Evolutionary conservation across 1,140 invertebrate genomes (phyloP).

Genomic region (Sogatella furcifera): DNA sequence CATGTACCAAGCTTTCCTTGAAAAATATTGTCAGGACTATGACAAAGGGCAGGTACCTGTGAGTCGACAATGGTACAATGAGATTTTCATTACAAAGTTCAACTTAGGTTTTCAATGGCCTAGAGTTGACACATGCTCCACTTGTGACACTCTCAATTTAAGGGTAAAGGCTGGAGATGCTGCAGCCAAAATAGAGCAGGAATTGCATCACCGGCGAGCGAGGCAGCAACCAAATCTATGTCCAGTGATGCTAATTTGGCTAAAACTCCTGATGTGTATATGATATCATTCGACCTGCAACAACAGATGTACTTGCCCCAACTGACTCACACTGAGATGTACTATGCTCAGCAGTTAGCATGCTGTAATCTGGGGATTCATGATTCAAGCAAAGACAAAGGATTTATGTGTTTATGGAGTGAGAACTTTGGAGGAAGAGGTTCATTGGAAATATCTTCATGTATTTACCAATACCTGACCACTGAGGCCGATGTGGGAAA

Average conservation of each 20-base stretch:
- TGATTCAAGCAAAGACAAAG: background rate
- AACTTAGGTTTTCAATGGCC: slow-evolving; percentile 8
- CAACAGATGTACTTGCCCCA: slow-evolving; percentile 8
- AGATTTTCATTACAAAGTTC: slow-evolving; percentile 8
- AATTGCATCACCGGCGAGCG: slow-evolving; percentile 8
- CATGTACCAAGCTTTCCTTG: slow-evolving; percentile 8
- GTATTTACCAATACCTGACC: slow-evolving; percentile 5
- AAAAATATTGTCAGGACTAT: slow-evolving; percentile 5
- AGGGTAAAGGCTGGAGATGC: slow-evolving; percentile 5
- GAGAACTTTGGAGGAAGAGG: background rate
- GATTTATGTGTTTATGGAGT: background rate
- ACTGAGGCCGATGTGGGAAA: background rate
- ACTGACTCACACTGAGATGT: slow-evolving; percentile 11
- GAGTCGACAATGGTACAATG: slow-evolving; percentile 7
- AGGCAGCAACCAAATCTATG: background rate
- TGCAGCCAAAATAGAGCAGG: slow-evolving; percentile 8
- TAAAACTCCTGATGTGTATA: slow-evolving; percentile 4
- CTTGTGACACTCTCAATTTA: slow-evolving; percentile 7
- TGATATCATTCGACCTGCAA: slow-evolving; percentile 5
- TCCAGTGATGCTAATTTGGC: slow-evolving; percentile 1
- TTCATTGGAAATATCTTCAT: background rate
- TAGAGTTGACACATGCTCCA: slow-evolving; percentile 9
- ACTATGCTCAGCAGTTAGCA: slow-evolving; percentile 11
- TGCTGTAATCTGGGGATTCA: slow-evolving; percentile 10
- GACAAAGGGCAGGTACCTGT: background rate